Conservation (phyloP, 2,888 invertebrate genomes). For the Xestia c-nigrum region DNA sequence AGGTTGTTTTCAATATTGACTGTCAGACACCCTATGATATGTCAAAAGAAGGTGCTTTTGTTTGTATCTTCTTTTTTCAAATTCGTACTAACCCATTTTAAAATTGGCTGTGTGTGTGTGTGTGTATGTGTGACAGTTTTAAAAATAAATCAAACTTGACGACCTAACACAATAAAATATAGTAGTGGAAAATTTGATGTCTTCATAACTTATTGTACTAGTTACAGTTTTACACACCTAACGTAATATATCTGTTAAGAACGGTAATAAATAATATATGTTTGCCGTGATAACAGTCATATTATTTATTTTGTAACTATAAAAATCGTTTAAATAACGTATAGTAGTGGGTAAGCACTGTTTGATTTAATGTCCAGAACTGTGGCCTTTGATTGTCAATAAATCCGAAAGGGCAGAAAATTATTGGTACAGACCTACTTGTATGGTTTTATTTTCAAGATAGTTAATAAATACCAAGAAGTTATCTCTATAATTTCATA, state of each 20-base stretch:
- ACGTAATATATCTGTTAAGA: conserved; percentile 2
- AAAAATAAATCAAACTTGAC: not conserved
- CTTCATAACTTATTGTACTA: not conserved
- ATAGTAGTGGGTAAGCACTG: not conserved
- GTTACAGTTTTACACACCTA: conserved; percentile 12
- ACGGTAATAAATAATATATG: conserved; percentile 15
- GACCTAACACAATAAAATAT: not conserved
- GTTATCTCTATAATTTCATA: conserved; percentile 8
- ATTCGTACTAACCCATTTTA: not conserved
- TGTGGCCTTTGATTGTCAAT: not conserved
- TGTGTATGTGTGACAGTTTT: not conserved
- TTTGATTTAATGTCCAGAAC: not conserved
- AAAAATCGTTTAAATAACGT: not conserved
- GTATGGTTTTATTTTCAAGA: not conserved
- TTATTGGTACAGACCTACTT: not conserved
- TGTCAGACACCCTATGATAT: not conserved
- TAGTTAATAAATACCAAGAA: conserved; percentile 3
- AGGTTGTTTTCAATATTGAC: not conserved
- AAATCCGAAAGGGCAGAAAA: not conserved
- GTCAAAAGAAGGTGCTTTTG: too few species aligned
- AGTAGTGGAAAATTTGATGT: not conserved
- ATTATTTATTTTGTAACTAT: conserved; percentile 4
- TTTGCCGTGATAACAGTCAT: conserved; percentile 14
- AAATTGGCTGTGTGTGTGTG: conserved; percentile 1
- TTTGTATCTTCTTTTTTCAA: not conserved